Conservation (phyloP, 2,113 vertebrate genomes). For the Irena cyanogastra region DNA sequence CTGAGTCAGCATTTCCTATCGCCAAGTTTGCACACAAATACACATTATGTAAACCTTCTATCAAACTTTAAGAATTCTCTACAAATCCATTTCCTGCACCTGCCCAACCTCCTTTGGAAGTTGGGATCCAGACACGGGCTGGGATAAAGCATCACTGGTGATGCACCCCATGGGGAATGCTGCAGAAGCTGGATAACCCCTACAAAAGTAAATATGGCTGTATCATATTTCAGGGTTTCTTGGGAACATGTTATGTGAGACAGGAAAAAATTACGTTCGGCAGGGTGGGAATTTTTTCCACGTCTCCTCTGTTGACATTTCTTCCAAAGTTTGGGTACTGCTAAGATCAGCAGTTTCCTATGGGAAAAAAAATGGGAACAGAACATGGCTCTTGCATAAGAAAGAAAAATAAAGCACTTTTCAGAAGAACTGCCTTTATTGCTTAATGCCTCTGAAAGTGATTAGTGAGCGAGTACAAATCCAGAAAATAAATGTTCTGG, state of each 20-base stretch:
- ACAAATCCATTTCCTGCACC: neutral
- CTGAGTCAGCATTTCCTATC: neutral
- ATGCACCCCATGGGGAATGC: neutral
- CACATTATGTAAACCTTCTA: neutral
- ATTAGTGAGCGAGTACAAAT: neutral
- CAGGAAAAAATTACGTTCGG: neutral
- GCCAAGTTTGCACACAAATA: neutral
- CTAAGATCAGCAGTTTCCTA: slow-evolving; percentile 27
- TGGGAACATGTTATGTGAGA: neutral
- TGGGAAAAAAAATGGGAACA: slow-evolving; percentile 12
- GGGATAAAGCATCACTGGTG: neutral
- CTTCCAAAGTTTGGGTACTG: neutral
- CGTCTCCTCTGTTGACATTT: slow-evolving; percentile 17
- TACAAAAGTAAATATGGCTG: neutral
- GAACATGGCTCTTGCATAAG: neutral
- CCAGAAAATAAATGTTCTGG: neutral
- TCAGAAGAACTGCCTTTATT: neutral
- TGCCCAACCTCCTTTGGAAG: neutral
- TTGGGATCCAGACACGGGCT: rapidly evolving
- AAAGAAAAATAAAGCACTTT: slow-evolving; percentile 1
- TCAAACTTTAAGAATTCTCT: neutral
- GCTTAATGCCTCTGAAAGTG: neutral
- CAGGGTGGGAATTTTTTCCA: neutral
- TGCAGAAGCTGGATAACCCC: neutral
- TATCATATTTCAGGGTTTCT: neutral